phyloP scores from a whole-genome alignment of 1,140 invertebrate species.

The Solenopsis fugax region DNA sequence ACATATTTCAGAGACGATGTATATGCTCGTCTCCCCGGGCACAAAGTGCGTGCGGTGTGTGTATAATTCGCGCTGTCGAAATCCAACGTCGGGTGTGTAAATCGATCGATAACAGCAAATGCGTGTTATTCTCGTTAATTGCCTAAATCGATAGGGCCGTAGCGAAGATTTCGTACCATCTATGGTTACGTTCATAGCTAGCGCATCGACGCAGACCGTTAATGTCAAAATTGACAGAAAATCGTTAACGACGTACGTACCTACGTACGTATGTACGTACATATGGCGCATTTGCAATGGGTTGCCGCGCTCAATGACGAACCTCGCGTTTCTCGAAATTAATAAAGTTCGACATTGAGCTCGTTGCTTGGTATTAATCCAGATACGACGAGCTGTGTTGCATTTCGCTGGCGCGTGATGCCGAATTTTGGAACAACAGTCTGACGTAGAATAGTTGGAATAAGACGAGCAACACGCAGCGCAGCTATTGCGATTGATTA shows the following conservation, averaged over 20 bases:
- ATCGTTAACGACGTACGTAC: conserved; percentile 75
- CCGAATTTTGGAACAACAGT: conserved; percentile 22
- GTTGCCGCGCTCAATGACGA: conserved; percentile 57
- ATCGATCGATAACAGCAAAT: conserved; percentile 20
- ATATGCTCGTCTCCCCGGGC: background rate
- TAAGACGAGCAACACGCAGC: conserved; percentile 32
- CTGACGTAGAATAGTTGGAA: conserved; percentile 24
- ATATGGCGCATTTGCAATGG: conserved; percentile 20
- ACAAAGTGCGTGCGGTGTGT: background rate
- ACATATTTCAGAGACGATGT: conserved; percentile 40
- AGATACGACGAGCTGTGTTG: conserved; percentile 29
- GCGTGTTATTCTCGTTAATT: conserved; percentile 33
- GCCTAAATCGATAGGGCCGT: background rate
- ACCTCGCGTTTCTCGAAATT: conserved; percentile 68
- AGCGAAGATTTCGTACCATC: conserved; percentile 15
- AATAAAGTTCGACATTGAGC: conserved; percentile 68
- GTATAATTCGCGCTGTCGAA: conserved; percentile 17
- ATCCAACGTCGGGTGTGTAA: background rate
- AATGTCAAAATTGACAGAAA: conserved; percentile 77
- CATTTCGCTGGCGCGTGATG: conserved; percentile 16
- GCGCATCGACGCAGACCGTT: conserved; percentile 23
- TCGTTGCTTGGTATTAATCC: conserved; percentile 58
- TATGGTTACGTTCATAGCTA: background rate
- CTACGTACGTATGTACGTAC: background rate
- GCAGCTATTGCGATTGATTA: conserved; percentile 14